Evolutionary conservation across 2,797 vertebrate species (phyloP).

Genomic region (Galaxias olidus): DNA sequence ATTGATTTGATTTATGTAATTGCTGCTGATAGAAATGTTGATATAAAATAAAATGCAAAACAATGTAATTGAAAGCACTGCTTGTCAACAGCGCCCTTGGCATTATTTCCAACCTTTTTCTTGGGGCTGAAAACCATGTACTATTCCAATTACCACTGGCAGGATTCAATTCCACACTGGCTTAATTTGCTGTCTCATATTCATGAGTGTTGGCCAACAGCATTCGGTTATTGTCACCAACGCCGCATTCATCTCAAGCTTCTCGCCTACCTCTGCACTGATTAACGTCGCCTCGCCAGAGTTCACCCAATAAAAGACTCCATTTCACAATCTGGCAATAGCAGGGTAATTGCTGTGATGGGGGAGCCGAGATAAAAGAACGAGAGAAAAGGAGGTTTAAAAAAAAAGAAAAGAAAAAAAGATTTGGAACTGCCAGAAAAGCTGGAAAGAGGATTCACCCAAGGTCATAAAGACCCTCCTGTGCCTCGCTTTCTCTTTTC

Average conservation of each 20-base stretch:
- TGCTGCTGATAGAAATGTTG: too few species aligned
- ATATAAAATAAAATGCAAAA: too few species aligned
- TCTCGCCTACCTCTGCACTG: conserved; percentile 22
- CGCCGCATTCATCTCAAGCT: conserved; percentile 32
- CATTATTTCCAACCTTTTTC: conserved; percentile 12
- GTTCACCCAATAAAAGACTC: conserved; percentile 28
- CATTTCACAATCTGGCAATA: conserved; percentile 31
- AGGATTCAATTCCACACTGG: conserved; percentile 31
- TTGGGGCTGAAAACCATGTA: conserved; percentile 13
- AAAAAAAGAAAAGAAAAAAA: conserved; percentile 19
- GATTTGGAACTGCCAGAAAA: conserved; percentile 26
- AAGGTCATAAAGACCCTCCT: conserved; percentile 21
- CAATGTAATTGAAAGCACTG: background rate
- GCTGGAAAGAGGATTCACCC: conserved; percentile 25
- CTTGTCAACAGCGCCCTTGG: conserved; percentile 8
- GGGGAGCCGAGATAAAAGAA: conserved; percentile 23
- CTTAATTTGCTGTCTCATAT: conserved; percentile 31
- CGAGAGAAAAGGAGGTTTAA: conserved; percentile 23
- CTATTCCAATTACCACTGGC: conserved; percentile 43
- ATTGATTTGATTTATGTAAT: background rate
- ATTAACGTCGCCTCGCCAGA: conserved; percentile 18
- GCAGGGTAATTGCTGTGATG: conserved; percentile 28
- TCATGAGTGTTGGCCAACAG: conserved; percentile 32
- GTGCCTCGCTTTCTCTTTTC: background rate
- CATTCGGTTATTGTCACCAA: conserved; percentile 34